Base-by-base conservation (phyloP, 1,140 invertebrate genomes). In the Eupeodes corollae region DNA sequence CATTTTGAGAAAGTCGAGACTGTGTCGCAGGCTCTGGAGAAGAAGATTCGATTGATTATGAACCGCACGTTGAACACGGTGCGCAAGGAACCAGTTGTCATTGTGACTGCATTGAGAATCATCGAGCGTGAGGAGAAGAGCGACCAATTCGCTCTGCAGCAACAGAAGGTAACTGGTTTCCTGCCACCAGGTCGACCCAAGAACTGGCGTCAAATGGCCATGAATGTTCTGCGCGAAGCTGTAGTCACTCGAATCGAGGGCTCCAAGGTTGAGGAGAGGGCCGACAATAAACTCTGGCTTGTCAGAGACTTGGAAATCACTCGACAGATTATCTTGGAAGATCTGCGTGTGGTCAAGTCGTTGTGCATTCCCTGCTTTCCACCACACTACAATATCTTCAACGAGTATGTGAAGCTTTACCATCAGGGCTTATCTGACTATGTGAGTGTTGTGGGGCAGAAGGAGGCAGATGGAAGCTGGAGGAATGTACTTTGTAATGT, bases 1-100 rank as follows among this genome's bases (percentile, higher is more conserved):
- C 98, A 98, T 69, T 99, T 99, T 72, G 83, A 88, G 52, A 91
- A 97, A 68, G 91, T 99, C 0, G 88, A 95, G 63, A 82, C 82
- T 46, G 75, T 98, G 1, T 96, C 91, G 0, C 80, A 86, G 47
- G 71, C 87, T n/a, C 73, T 99, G 50, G 89, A 89, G 46, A 94
- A 94, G 59, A 91, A 94, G 66, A 77, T 98, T 14, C 84, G 84
- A 65, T 74, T 97, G 8, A 88, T 96, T 52, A 67, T 98, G 16
- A 84, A 86, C 46, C 76, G 94, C 49, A 91, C 92, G 10, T 73
- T 98, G 5, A 94, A 95, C 59, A 94, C 91, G 6, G 91, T 98
- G 0, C 75, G 92, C 10, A 91, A 93, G 63, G 91, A 98, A 67
- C 95, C 95, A 0, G 92, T 90, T 1, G 81, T 95, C 6, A 91